Base-by-base conservation (phyloP, 2,888 invertebrate genomes). In the Acanthosoma haemorrhoidale region DNA sequence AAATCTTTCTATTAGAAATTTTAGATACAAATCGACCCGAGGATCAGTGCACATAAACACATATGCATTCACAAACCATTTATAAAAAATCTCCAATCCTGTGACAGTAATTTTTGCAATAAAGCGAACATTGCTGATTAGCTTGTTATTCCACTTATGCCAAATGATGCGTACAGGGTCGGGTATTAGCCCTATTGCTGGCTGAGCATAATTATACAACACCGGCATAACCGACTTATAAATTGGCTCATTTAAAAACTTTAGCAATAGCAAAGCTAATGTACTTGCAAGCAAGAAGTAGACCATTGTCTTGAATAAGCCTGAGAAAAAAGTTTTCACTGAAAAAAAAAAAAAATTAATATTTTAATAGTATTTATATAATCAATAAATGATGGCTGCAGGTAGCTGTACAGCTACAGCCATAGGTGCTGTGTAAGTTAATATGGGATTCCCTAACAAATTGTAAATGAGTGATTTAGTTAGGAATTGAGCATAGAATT, bases 291-390 rank as follows among this genome's bases (percentile, higher is more conserved):
- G 41, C 3, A 69, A 25, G 15, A 63, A 43, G 13, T 57, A 25
- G 6, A 66, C 13, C 6, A 70, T 25, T 16, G 72, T 38, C 16
- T 68, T 72, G 13, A 71, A 32, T 11, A 72, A 15, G 11, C 66
- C 39, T 6, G 59, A 60, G 11, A 72, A 11, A 13, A 72, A 16
- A 29, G 41, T 63, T 13, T 41, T 59, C 41, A 70, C 74, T 74
- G 70, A 59, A 74, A 74, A 32, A 41, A 43, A 60, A 61, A 34
- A 57, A 34, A 15, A 66, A 43, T 29, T 21, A 18, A 25, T 18
- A 13, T 21, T 5, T 58, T 58, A 29, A 8, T 11, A 57, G 25
- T 57, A n/a, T n/a, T n/a, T n/a, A n/a, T n/a, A n/a, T n/a, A n/a
- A n/a, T n/a, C n/a, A n/a, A n/a, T n/a, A n/a, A n/a, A n/a, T n/a